Base-by-base conservation (phyloP, 2,113 vertebrate species). In the Collichthys lucidus region DNA sequence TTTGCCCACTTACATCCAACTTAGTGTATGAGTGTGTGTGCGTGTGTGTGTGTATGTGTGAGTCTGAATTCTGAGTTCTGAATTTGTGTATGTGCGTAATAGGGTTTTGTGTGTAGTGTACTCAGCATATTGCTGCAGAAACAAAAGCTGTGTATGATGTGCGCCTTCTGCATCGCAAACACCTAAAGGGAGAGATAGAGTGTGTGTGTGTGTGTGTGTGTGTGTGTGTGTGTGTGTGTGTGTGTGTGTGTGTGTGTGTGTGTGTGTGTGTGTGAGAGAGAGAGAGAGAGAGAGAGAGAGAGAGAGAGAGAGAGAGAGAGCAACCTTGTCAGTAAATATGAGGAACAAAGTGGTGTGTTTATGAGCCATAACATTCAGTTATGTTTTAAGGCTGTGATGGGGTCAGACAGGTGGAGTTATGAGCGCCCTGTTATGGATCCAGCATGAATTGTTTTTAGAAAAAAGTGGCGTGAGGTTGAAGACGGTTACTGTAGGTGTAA, bases 91-190 rank as follows among this genome's bases (percentile, higher is more conserved):
- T 29, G 24, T 57, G 24, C 56, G 8, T 57, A 14, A 56, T 57
- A 26, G 8, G 22, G 5, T 16, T 74, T 14, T 40, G 29, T 69
- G 72, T 74, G 57, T 40, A 14, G 22, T 64, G 69, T 42, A n/a
- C 65, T 61, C 87, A 85, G 73, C 88, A 74, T 74, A 81, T 84
- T 91, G 49, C 74, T 63, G 59, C 52, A 75, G 61, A 84, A 84
- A 86, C 84, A 80, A 82, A 82, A 74, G 60, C 68, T 63, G 47
- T 77, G 62, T 57, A 40, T 57, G 22, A 57, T 77, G 53, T 73
- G 74, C 79, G 60, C 66, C 77, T 80, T 78, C 29, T 83, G 76
- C 70, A 76, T 76, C 61, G 57, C 62, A 82, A 80, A 80, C 70
- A 73, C 26, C 24, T 24, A 40, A 60, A 49, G 68, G 12, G 20